These are phyloP conservation scores for Anticlea derivata DNA, from an alignment of 2,888 invertebrate genomes.

Conservation along the genomic window DNA sequence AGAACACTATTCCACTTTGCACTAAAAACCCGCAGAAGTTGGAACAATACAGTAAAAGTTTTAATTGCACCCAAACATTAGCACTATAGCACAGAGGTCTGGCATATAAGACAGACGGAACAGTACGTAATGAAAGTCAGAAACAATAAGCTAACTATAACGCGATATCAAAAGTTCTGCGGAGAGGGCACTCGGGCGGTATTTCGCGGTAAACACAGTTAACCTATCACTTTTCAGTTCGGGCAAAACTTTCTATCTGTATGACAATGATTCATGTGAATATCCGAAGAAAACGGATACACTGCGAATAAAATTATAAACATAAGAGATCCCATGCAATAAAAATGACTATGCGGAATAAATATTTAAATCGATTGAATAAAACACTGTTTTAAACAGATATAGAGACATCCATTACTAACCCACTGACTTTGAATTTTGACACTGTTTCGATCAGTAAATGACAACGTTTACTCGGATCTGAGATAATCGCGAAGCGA, in stretches of 20 bases:
- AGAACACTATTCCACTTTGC: slow-evolving; percentile 22
- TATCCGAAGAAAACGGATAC: slow-evolving; percentile 1
- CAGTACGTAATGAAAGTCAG: slow-evolving; percentile 32
- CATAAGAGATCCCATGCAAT: not conserved
- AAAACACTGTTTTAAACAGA: slow-evolving; percentile 8
- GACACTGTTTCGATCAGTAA: too few relatives aligned
- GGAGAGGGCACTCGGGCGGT: slow-evolving; percentile 32
- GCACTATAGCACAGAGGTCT: slow-evolving; percentile 23
- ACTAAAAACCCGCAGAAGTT: slow-evolving; percentile 5
- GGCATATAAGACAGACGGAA: slow-evolving; percentile 25
- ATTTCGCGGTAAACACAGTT: slow-evolving; percentile 41
- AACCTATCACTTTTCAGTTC: slow-evolving; percentile 55
- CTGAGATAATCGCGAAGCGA: slow-evolving; percentile 16
- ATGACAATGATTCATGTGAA: slow-evolving; percentile 21
- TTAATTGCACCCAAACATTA: slow-evolving; percentile 24
- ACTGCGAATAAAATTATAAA: slow-evolving; percentile 6
- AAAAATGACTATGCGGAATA: not conserved
- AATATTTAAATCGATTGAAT: slow-evolving; percentile 1
- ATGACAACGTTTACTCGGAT: slow-evolving; percentile 29
- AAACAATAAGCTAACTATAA: slow-evolving; percentile 42
- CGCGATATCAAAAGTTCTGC: slow-evolving; percentile 49
- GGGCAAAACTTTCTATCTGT: slow-evolving; percentile 56
- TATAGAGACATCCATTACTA: slow-evolving; percentile 32
- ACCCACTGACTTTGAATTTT: slow-evolving; percentile 37
- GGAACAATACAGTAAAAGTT: slow-evolving; percentile 18